Evolutionary conservation across 2,888 invertebrate species (phyloP), one percentile per base, ranked within the genome.

Genomic region (Troides aeacus): DNA sequence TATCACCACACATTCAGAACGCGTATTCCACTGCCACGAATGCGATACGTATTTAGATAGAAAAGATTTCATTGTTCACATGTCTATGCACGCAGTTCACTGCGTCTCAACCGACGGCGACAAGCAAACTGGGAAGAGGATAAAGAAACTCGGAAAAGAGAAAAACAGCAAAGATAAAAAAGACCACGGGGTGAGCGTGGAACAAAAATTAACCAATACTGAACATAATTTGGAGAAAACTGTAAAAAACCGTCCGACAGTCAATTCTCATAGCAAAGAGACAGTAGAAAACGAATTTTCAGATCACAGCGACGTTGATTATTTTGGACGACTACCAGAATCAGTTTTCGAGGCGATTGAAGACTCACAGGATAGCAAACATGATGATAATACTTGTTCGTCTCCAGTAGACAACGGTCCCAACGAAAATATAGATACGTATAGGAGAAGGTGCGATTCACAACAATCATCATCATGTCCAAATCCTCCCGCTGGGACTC

Each of bases 1-100:
- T 57, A 72, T 83, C 53, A 73, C 78, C 36, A 74, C 73, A 2
- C 92, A 91, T 77, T 75, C 79, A 2, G 80, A 85, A 59, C 74
- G 78, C 39, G 77, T 92, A 70, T 89, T 91, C 78, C 86, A 85
- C 71, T 93, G 93, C 78, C 86, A 86, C 64, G 84, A 88, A 60
- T 92, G 93, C 78, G 79, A 85, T 72, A 74, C 78, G 10, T 87
- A 84, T 75, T 78, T 88, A 57, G 84, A 87, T 71, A 76, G 81
- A 39, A 82, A 78, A 46, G 81, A 84, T 56, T 83, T 92, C 65
- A 76, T 88, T 10, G 64, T 76, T 3, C 93, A 93, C 79, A 87
- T 91, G 89, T 82, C 86, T 8, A 72, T 77, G 3, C 92, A 92
- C 76, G 87, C 87, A 15, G 68, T 74, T 1, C 76, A 80, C n/a